These are phyloP conservation scores for Gallinago undulata DNA, from an alignment of 2,113 vertebrate genomes.

Conservation along the genomic window DNA sequence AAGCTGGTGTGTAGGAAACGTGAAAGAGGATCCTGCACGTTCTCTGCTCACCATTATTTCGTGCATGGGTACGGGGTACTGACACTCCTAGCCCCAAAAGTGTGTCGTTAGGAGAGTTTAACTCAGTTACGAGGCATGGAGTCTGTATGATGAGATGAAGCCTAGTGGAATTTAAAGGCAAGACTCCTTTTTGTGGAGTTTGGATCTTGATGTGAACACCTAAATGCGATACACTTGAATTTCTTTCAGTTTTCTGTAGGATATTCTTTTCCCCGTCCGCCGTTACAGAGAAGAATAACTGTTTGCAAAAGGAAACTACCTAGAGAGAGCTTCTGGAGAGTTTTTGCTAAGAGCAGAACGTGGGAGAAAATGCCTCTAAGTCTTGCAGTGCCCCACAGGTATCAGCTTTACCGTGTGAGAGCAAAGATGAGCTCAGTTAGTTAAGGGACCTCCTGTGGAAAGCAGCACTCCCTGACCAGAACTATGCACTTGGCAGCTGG, in stretches of 20 bases:
- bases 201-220: neutral
- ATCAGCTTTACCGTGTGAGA: neutral
- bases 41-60: neutral
- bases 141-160: neutral
- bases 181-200: neutral
- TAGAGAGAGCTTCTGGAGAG: neutral
- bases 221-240: neutral
- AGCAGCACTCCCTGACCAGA: neutral
- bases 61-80: accelerated
- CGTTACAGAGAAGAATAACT: neutral
- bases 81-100: neutral
- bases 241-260: neutral
- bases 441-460: neutral
- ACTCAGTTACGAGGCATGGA: neutral
- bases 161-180: neutral
- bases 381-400: neutral
- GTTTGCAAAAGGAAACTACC: neutral
- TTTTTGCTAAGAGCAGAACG: neutral
- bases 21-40: neutral
- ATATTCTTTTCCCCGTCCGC: neutral
- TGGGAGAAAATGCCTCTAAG: neutral
- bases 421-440: neutral
- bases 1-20: neutral
- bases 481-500: neutral
- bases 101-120: neutral